Conservation (phyloP, 2,888 invertebrate species). For the Microplitis deprimator region DNA sequence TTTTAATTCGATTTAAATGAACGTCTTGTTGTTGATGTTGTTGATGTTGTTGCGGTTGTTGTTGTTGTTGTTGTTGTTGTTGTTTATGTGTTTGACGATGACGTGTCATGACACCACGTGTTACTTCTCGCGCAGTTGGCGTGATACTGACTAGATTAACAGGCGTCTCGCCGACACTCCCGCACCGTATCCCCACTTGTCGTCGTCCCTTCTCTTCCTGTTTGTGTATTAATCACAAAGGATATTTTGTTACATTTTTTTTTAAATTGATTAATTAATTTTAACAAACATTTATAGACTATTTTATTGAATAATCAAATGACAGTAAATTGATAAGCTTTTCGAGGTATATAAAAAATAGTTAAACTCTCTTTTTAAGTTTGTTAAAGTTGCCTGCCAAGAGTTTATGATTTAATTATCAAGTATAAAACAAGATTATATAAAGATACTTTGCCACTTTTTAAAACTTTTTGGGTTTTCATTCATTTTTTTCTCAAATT, state of each 20-base stretch:
- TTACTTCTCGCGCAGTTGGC: slow-evolving; percentile 68
- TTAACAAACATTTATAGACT: too few species aligned
- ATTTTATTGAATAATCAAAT: too few species aligned
- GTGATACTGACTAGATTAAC: slow-evolving; percentile 69
- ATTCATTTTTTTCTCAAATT: too few species aligned
- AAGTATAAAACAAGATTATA: too few species aligned
- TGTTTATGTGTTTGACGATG: slow-evolving; percentile 58
- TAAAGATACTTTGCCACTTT: too few species aligned
- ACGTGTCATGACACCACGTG: slow-evolving; percentile 58
- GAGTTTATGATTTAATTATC: not conserved
- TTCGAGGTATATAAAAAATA: too few species aligned
- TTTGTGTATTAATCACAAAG: slow-evolving; percentile 50
- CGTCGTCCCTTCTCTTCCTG: slow-evolving; percentile 61
- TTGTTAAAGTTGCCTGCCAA: slow-evolving; percentile 11
- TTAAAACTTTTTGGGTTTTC: too few species aligned
- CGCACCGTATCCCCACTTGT: slow-evolving; percentile 61
- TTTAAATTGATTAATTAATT: slow-evolving; percentile 5
- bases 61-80: slow-evolving; percentile 24
- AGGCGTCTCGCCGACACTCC: slow-evolving; percentile 62
- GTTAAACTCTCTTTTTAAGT: not conserved
- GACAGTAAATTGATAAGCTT: too few species aligned
- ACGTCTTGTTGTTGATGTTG: slow-evolving; percentile 33
- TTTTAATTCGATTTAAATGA: slow-evolving; percentile 29
- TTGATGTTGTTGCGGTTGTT: slow-evolving; percentile 31
- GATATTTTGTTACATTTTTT: slow-evolving; percentile 45